Base-by-base conservation (phyloP, 2,113 vertebrate species). In the Brienomyrus longianalis region DNA sequence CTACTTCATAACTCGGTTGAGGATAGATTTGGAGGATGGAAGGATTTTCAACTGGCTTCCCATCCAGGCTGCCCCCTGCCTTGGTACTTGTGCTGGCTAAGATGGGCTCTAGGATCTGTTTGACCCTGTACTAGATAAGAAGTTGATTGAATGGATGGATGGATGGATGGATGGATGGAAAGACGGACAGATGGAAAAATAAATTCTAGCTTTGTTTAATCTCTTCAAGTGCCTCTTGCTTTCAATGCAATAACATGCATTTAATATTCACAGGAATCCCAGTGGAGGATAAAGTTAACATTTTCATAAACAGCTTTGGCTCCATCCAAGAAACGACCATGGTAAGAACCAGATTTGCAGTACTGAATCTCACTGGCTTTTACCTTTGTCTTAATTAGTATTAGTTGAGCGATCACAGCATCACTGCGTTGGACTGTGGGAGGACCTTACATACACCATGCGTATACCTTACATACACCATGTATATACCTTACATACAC, bases 241-340 rank as follows among this genome's bases (percentile, higher is more conserved):
- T 85, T 89, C 59, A 88, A 19, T 90, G 23, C 83, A 54, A 35
- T 88, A 21, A 45, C 83, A 31, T 90, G 6, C 74, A 4, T 91
- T 45, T 93, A 90, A 92, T 89, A 90, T 95, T 93, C 93, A 47
- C 89, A 99, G 98, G 97, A 52, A 97, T 99, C 92, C 98, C 98
- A 90, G 98, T 99, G 0, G 98, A 99, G 93, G 98, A 98, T 90
- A 97, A 95, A 86, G 97, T 99, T 91, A 99, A 99, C 92, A 99
- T 99, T 94, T 99, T 99, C 94, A 99, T 99, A 91, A 99, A 99
- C 95, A 99, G 98, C 93, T 99, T 99, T 96, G 98, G 98, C 39
- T 99, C 98, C 70, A 99, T 99, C 94, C 98, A 98, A 93, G 98
- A 99, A 91, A 98, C 98, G 35, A 98, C 98, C 54, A 99, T 99